Evolutionary conservation across 2,888 invertebrate genomes (phyloP), one percentile per base, ranked within the genome.

Genomic region (Eristalis arbustorum): DNA sequence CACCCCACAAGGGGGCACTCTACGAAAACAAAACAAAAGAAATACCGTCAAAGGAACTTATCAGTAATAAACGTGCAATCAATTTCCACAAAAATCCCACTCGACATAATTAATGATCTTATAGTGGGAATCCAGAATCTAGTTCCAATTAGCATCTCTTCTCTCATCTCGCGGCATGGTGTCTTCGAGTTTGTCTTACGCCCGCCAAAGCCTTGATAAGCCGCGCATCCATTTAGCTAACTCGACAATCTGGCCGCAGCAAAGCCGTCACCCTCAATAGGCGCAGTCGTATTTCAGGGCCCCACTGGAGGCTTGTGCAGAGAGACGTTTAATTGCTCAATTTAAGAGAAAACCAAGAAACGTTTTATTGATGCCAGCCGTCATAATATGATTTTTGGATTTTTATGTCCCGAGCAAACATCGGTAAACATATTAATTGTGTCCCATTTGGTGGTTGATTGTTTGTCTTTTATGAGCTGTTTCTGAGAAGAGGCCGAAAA

Each of bases 121-220:
- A 31, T 34, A 76, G 49, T 76, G 75, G 31, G 64, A 63, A 57
- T 5, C 57, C 25, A 22, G 67, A 31, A 25, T 28, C n/a, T 31
- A 31, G 77, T 74, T 77, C 85, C 85, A 85, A 85, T 85, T 85
- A 85, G 82, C 68, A 81, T 85, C 82, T 77, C 85, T 82, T 82
- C 73, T 85, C 74, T 77, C 64, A 71, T 59, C 31, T 72, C 84
- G 23, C 84, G 34, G 64, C 84, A 84, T 72, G 84, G 22, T 72
- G 80, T 76, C 80, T 69, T 22, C 61, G 67, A 49, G 28, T 3
- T 18, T 22, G 14, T 37, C 25, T 62, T 40, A 28, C 37, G 67
- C 66, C 69, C 69, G 79, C 79, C 84, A 75, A 67, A 61, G 73
- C 56, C 66, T 79, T 79, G 72, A 79, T 75, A 74, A 66, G 71